Evolutionary conservation across 1,140 invertebrate genomes (phyloP), one percentile per base, ranked within the genome.

Genomic region (Delia radicum): DNA sequence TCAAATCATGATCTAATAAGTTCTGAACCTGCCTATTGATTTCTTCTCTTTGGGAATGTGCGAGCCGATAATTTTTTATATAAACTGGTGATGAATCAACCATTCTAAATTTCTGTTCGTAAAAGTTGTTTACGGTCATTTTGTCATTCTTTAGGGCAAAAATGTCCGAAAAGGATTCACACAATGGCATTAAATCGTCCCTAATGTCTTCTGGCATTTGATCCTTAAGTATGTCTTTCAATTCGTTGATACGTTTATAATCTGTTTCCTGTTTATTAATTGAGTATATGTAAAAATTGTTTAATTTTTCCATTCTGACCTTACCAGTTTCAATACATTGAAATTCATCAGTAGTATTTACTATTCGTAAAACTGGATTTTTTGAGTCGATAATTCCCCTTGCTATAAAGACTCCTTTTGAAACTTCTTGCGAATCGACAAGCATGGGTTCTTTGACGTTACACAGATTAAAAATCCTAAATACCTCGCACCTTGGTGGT

Each of bases 31-130:
- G 74, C 48, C 72, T 63, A 5, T 79, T 42, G 5, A 81, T 74
- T 55, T 79, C 75, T 6, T 76, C 55, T 67, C 74, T 79, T 37
- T 85, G 81, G 73, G 75, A 76, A 55, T 76, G 77, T n/a, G n/a
- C n/a, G n/a, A n/a, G n/a, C n/a, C n/a, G n/a, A n/a, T n/a, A n/a
- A n/a, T n/a, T n/a, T n/a, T 77, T 77, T 7, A 74, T 69, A 27
- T 69, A 77, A 2, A 77, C 65, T 3, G 76, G 73, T 33, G 21
- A 55, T 27, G 65, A 28, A 29, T 77, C 76, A 29, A 8, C 31
- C 6, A 72, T 0, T 46, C 15, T 21, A 13, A 77, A 15, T 26
- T 62, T 24, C 67, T 77, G 76, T 3, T 21, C 42, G 33, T 71
- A 77, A 71, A 77, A 77, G 55, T 77, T 77, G 31, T 74, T 77